Conservation (phyloP, 2,113 vertebrate species). For the Alaudala cheleensis region DNA sequence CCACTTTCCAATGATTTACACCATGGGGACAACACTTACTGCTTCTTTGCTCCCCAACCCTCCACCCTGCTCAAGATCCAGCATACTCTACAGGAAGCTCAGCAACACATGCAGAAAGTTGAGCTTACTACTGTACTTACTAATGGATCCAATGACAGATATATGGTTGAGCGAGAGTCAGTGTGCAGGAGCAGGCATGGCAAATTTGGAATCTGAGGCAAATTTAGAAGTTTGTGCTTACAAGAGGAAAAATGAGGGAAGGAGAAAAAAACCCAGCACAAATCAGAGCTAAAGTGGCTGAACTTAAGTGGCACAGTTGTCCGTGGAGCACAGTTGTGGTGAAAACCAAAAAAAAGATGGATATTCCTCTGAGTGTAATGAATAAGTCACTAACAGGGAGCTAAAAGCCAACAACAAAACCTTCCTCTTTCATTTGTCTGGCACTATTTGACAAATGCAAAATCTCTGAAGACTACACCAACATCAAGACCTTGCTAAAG, state of each 20-base stretch:
- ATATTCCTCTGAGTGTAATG: not conserved
- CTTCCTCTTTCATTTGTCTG: not conserved
- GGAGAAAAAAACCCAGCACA: not conserved
- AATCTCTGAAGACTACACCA: not conserved
- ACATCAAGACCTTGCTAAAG: not conserved
- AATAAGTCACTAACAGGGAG: not conserved
- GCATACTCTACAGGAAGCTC: not conserved
- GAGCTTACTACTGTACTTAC: slow-evolving; percentile 53
- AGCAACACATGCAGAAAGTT: slow-evolving; percentile 29
- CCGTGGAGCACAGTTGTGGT: not conserved
- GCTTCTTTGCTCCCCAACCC: slow-evolving; percentile 11
- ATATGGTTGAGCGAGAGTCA: not conserved
- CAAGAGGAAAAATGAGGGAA: not conserved
- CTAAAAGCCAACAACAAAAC: not conserved
- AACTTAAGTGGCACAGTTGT: slow-evolving; percentile 5
- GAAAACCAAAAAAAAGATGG: not conserved
- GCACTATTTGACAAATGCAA: not conserved
- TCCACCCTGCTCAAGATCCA: slow-evolving; percentile 9
- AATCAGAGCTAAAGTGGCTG: slow-evolving; percentile 38
- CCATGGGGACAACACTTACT: not conserved
- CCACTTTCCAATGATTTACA: slow-evolving; percentile 33
- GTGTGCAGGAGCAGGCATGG: slow-evolving; percentile 44
- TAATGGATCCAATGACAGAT: slow-evolving; percentile 64
- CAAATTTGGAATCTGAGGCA: slow-evolving; percentile 64
- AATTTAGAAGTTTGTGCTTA: slow-evolving; percentile 29